Percentiles rank a stretch among this genome's conserved stretches.
Evolutionary conservation across 1,140 invertebrate species (phyloP).

Genomic region (Pemphigus obesinymphae): DNA sequence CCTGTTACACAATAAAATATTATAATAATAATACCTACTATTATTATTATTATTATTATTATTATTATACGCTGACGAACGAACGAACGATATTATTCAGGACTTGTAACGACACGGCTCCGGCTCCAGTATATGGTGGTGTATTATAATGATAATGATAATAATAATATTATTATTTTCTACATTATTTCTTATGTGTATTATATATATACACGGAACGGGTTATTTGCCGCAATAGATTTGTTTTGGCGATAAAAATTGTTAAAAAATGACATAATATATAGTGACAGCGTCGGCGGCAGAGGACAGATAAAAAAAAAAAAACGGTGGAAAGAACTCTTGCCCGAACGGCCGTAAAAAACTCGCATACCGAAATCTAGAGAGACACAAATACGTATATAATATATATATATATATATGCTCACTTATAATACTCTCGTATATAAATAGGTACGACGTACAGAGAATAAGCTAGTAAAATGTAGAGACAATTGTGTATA

Average conservation of each 20-base stretch:
- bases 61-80: too few relatives aligned
- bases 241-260: slow-evolving; percentile 3
- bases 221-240: background rate
- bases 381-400: background rate
- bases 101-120: background rate
- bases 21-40: too few relatives aligned
- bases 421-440: too few relatives aligned
- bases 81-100: slow-evolving; percentile 17
- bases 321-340: background rate
- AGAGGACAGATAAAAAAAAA: background rate
- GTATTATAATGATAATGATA: too few relatives aligned
- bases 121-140: too few relatives aligned
- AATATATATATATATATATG: too few relatives aligned
- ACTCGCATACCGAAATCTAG: background rate
- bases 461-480: too few relatives aligned
- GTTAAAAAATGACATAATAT: background rate
- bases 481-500: too few relatives aligned
- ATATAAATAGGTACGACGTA: too few relatives aligned
- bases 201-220: background rate
- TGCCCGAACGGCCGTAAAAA: background rate
- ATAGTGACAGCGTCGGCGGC: background rate
- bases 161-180: too few relatives aligned
- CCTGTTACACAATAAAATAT: slow-evolving; percentile 9
- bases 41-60: background rate
- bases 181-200: too few relatives aligned